Evolutionary conservation across 2,113 vertebrate genomes (phyloP).

Genomic region (Archilochus colubris): DNA sequence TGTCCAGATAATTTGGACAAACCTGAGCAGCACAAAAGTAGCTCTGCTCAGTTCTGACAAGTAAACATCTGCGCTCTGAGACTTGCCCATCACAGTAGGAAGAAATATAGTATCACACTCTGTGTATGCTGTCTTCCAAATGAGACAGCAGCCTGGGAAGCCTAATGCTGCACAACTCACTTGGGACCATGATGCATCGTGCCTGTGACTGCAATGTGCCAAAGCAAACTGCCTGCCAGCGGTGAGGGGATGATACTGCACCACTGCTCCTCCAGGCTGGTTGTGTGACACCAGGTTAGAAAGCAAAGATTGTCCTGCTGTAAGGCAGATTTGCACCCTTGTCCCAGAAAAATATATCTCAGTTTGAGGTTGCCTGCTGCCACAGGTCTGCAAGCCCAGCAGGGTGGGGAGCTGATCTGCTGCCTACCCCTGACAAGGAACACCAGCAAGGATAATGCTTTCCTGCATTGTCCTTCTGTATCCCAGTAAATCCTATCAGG

Average conservation of each 20-base stretch:
- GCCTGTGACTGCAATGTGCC: rapidly evolving
- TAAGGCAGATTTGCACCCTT: neutral
- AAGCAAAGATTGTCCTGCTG: neutral
- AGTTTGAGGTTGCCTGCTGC: neutral
- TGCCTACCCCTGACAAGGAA: rapidly evolving
- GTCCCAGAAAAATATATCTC: neutral
- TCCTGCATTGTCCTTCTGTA: neutral
- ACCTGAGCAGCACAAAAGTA: neutral
- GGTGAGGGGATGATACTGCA: rapidly evolving
- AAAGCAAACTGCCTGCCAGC: neutral
- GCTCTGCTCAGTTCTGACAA: neutral
- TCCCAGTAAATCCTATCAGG: neutral
- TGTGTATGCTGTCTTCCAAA: neutral
- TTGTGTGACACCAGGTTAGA: rapidly evolving
- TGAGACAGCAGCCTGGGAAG: neutral
- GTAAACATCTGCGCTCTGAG: neutral
- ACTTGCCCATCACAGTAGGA: neutral
- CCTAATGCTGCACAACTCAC: neutral
- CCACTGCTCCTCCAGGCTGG: neutral
- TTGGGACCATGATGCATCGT: rapidly evolving
- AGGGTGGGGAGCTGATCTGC: neutral
- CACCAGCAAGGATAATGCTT: rapidly evolving
- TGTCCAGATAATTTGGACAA: neutral
- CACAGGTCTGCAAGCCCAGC: neutral
- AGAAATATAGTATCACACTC: neutral